Evolutionary conservation across 2,113 vertebrate species (phyloP), one percentile per base, ranked within the genome.

Genomic region (Litocranius walleri): DNA sequence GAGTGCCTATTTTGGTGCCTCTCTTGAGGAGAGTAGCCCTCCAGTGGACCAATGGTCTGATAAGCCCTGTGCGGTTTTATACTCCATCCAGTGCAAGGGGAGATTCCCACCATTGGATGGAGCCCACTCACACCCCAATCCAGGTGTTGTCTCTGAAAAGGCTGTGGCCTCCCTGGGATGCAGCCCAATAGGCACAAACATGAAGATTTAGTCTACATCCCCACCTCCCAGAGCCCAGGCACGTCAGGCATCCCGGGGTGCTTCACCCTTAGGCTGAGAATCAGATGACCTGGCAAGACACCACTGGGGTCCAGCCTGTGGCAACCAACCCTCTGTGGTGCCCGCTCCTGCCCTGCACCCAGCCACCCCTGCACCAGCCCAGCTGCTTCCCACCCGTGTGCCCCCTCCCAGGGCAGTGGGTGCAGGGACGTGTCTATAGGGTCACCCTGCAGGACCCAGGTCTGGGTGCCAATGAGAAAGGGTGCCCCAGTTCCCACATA

Each of bases 331-430:
- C 71, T 48, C 54, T 33, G 57, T 6, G 23, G 83, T 17, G 17
- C 29, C 48, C 0, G 1, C 61, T 27, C 83, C 59, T 36, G 30
- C 48, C 7, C 5, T 0, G 9, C 15, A 6, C 71, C 56, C 15
- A 2, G 82, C 25, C 23, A 33, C 48, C 29, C 78, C 43, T 36
- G 40, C 14, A 59, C 43, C 15, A 16, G 16, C 40, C 16, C 45
- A 95, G 59, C 12, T 80, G 71, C 27, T 67, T 57, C 36, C 43
- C n/a, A 59, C 40, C 30, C 4, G 3, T 5, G 19, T 45, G 23
- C 16, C 45, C 85, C 14, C 33, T 57, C 23, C 30, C 57, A 3
- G 23, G 82, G 59, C 36, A 30, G 3, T 13, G n/a, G 67, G 40
- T 21, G 43, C 19, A n/a, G 71, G 67, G 56, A 36, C 6, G 11